Evolutionary conservation across 2,888 invertebrate species (phyloP).

Genomic region (Cacoxenus indagator): DNA sequence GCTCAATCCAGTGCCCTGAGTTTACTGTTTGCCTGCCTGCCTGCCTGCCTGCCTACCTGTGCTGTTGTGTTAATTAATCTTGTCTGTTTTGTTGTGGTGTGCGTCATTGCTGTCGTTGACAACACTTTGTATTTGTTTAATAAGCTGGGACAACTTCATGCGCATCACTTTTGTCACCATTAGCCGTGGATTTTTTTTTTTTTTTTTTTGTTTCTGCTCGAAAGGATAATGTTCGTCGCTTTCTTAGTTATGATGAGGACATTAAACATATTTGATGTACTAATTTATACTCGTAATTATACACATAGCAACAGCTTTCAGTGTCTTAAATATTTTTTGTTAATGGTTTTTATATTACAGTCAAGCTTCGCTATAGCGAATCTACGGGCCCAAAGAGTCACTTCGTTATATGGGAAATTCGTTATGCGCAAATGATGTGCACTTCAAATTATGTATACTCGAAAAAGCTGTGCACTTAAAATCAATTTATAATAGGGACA

Average conservation of each 20-base stretch:
- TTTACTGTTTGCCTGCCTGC: background rate
- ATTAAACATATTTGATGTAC: background rate
- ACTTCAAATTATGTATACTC: too few relatives aligned
- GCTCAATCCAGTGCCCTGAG: background rate
- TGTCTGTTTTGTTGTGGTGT: conserved; percentile 4
- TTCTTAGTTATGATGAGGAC: conserved; percentile 2
- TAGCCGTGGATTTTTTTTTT: background rate
- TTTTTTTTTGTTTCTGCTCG: background rate
- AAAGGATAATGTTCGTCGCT: conserved; percentile 10
- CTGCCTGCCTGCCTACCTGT: background rate
- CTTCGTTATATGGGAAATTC: too few relatives aligned
- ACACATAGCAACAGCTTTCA: conserved; percentile 1
- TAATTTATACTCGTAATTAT: background rate
- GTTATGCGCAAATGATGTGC: too few relatives aligned
- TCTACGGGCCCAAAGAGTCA: too few relatives aligned
- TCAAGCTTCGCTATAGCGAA: too few relatives aligned
- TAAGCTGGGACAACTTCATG: conserved; percentile 4
- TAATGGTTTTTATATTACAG: background rate
- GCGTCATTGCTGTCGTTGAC: conserved; percentile 12
- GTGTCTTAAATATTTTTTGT: background rate
- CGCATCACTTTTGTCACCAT: too few relatives aligned
- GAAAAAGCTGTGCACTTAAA: too few relatives aligned
- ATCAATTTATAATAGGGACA: too few relatives aligned
- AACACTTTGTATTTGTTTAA: conserved; percentile 19
- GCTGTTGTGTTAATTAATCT: conserved; percentile 16